Evolutionary conservation across 1,140 invertebrate species (phyloP).

Genomic region (Diprion similis): DNA sequence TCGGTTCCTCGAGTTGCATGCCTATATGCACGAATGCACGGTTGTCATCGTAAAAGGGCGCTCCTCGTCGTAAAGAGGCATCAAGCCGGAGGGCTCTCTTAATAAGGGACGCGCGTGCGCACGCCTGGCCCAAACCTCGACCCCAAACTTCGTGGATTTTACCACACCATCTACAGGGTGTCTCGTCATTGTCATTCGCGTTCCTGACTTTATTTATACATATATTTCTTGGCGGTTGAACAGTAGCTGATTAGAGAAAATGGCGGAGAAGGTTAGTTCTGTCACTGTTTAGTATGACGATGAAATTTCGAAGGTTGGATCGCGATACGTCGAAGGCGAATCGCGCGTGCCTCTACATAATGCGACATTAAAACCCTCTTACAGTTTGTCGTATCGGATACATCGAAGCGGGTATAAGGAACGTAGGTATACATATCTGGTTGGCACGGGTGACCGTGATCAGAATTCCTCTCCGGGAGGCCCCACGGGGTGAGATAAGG

Average conservation of each 20-base stretch:
- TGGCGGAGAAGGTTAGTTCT: no score
- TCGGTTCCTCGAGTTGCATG: no score
- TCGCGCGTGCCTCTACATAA: conserved; percentile 26
- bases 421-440: conserved; percentile 43
- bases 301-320: conserved; percentile 55
- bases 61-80: conserved; percentile 38
- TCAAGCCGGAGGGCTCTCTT: conserved; percentile 29
- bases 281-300: no score
- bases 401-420: conserved; percentile 3
- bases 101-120: conserved; percentile 40
- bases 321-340: conserved; percentile 37
- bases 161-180: conserved; percentile 30
- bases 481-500: conserved; percentile 48
- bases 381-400: conserved; percentile 43
- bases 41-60: not conserved
- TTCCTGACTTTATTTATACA: not conserved
- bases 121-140: conserved; percentile 43
- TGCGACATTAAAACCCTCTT: conserved; percentile 61
- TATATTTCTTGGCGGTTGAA: no score
- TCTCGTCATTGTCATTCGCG: conserved; percentile 30
- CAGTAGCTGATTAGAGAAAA: no score
- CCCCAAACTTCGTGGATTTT: conserved; percentile 17
- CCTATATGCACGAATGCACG: not conserved
- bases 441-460: conserved; percentile 43
- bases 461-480: conserved; percentile 48